Evolutionary conservation across 2,888 invertebrate species (phyloP), one percentile per base, ranked within the genome.

Genomic region (Ellobium chinense): DNA sequence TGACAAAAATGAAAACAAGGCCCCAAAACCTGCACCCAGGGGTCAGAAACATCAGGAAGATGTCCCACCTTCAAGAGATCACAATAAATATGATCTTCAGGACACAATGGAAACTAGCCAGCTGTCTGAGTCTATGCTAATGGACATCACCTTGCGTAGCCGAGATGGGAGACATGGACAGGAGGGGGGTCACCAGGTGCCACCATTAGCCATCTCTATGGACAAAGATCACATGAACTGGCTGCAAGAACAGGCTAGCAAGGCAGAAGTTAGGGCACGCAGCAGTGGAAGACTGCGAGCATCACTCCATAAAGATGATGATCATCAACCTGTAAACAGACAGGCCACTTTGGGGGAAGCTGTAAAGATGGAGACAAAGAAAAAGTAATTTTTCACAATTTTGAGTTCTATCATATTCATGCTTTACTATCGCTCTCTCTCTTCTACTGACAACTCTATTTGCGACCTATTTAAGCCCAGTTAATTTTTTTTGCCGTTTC

Each of bases 171-270:
- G 83, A 21, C 86, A 85, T 34, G 78, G 72, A 37, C 81, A 82
- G 36, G 80, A 79, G 68, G 83, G 73, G 37, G 84, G 83, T 65
- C 79, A 80, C n/a, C 85, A 86, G 24, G 88, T 92, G 31, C 92
- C 92, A 1, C 89, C 87, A 21, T 86, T 92, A 39, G 90, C 91
- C 54, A 92, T 92, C 58, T 90, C 92, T 7, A 84, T 91, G 84
- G 92, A 92, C 83, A 87, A 87, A 29, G 92, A 92, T 83, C 91
- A 92, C 79, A 82, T 90, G 81, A 88, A 88, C 63, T 92, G 91
- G 92, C 74, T 92, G 4, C 85, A 91, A 78, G 92, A 92, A 37
- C 91, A 91, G 81, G 88, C 88, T 7, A 84, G 83, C n/a, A 89
- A 88, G 63, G 89, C 89, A 24, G 83, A 89, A 66, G 73, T 88